These are phyloP conservation scores for Tyto alba DNA, from an alignment of 2,113 vertebrate genomes.

Conservation along the genomic window DNA sequence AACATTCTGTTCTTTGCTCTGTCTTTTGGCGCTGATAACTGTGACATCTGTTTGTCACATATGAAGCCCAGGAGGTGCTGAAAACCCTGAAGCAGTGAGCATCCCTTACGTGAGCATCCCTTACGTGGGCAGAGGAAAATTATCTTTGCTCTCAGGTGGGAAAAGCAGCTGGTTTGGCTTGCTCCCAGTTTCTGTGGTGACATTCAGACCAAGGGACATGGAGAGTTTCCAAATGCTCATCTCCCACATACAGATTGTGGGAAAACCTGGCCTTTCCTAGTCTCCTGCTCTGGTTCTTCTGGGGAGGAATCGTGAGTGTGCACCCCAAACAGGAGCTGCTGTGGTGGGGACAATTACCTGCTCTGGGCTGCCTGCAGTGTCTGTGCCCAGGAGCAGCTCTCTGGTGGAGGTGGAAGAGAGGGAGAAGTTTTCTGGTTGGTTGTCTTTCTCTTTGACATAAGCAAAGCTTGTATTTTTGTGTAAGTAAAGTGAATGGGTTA, in stretches of 20 bases:
- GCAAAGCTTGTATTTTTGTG: neutral
- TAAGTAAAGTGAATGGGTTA: neutral
- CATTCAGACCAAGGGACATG: neutral
- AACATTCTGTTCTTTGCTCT: neutral
- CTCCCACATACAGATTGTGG: neutral
- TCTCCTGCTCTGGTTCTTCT: neutral
- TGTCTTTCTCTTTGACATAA: neutral
- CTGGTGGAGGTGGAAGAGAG: neutral
- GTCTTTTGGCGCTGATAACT: neutral
- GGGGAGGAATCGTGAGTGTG: accelerated
- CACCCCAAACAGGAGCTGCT: neutral
- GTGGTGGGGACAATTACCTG: accelerated
- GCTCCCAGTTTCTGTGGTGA: neutral
- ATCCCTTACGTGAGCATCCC: neutral
- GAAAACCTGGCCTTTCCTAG: neutral
- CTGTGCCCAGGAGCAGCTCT: neutral
- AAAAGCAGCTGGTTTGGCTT: neutral
- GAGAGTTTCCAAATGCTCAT: neutral
- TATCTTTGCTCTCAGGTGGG: neutral
- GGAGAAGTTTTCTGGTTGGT: neutral
- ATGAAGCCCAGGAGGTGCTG: neutral
- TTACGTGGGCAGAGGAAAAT: neutral
- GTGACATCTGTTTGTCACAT: conserved; percentile 28
- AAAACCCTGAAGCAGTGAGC: neutral
- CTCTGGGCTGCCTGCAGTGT: neutral